These are phyloP conservation scores for Myotis pilosus DNA, from an alignment of 2,797 vertebrate genomes.

Conservation along the genomic window DNA sequence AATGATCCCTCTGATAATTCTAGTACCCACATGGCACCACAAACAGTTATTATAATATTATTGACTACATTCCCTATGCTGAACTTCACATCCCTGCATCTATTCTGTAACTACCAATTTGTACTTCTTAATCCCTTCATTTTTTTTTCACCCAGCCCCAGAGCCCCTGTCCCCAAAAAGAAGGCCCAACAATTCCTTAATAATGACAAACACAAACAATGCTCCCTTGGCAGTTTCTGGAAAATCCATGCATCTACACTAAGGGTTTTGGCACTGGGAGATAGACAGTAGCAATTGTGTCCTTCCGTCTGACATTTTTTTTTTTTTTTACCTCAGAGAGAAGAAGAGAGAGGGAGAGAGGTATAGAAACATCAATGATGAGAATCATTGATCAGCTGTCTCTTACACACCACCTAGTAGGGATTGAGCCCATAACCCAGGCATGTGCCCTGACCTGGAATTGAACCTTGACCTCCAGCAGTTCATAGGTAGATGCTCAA, in stretches of 20 bases:
- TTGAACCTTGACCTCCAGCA: no score
- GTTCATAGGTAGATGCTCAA: no score
- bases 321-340: no score
- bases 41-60: not conserved
- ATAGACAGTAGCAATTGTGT: not conserved
- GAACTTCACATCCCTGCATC: not conserved
- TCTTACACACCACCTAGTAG: no score
- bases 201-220: not conserved
- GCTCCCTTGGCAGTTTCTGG: not conserved
- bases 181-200: not conserved
- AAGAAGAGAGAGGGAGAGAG: no score
- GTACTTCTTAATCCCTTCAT: not conserved
- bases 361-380: no score
- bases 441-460: no score
- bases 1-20: not conserved
- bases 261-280: not conserved
- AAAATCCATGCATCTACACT: not conserved
- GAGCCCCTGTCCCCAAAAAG: not conserved
- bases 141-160: not conserved
- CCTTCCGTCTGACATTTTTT: not conserved
- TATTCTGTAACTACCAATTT: not conserved
- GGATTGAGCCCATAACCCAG: no score
- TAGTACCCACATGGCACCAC: not conserved
- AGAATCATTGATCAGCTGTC: no score
- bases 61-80: not conserved